Conservation (phyloP, 2,888 invertebrate species). For the Choreutis nemorana region DNA sequence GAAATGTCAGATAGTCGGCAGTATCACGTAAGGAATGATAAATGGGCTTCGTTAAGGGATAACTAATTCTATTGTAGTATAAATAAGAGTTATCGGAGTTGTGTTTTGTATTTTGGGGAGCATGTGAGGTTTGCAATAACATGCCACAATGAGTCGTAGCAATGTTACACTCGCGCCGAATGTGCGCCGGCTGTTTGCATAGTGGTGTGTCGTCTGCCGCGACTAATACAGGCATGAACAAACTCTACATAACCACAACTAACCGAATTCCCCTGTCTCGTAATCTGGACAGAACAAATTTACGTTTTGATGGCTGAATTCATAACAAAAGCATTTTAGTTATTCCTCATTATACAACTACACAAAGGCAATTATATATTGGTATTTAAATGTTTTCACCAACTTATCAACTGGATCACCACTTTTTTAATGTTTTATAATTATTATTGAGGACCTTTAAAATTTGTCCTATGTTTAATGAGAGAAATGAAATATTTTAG, state of each 20-base stretch:
- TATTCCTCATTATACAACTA: not conserved
- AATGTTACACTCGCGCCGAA: slow-evolving; percentile 54
- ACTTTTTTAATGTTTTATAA: too few relatives aligned
- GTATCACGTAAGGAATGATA: too few relatives aligned
- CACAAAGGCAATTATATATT: too few relatives aligned
- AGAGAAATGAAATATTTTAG: too few relatives aligned
- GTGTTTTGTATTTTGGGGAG: too few relatives aligned
- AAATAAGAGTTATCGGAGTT: not conserved
- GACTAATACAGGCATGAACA: slow-evolving; percentile 23
- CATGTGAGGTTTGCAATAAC: slow-evolving; percentile 65
- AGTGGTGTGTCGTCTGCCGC: slow-evolving; percentile 55
- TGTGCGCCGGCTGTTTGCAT: slow-evolving; percentile 50
- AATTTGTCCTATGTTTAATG: too few relatives aligned
- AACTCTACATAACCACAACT: slow-evolving; percentile 5
- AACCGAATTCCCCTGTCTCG: too few relatives aligned
- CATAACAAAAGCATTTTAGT: not conserved
- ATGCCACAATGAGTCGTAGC: slow-evolving; percentile 60
- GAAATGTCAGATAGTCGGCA: slow-evolving; percentile 60
- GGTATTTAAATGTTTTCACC: too few relatives aligned
- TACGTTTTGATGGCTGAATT: too few relatives aligned
- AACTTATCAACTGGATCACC: not conserved
- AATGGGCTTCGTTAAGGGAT: too few relatives aligned
- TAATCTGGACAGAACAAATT: too few relatives aligned
- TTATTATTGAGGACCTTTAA: too few relatives aligned
- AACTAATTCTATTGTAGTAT: not conserved